phyloP scores from a whole-genome alignment of 2,797 vertebrate species.

The Argya squamiceps region DNA sequence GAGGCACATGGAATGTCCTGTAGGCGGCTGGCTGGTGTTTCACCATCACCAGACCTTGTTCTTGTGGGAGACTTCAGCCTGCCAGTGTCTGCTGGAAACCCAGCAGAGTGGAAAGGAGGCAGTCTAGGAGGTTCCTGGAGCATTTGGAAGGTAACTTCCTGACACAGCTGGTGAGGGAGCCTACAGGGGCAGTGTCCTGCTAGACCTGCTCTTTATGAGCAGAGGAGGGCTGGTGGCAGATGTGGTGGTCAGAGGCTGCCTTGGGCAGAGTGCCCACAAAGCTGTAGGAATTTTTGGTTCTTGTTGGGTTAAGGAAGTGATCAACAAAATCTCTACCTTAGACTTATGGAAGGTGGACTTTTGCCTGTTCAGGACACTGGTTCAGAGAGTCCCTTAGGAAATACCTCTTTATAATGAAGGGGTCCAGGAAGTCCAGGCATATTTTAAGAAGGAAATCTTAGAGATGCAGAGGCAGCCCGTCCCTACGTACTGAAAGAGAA shows the following conservation, averaged over 20 bases:
- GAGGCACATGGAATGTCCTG: background rate
- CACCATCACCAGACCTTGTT: background rate
- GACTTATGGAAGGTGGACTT: background rate
- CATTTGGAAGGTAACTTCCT: background rate
- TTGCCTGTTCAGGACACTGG: background rate
- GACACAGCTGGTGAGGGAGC: background rate
- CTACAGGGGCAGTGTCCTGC: background rate
- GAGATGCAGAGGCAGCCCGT: rapidly evolving
- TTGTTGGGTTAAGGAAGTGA: background rate
- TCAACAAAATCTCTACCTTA: background rate
- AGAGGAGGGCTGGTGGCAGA: background rate
- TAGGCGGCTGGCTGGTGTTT: no score
- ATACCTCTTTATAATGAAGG: background rate
- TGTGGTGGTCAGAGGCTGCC: background rate
- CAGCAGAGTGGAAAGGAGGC: background rate
- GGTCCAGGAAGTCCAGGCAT: background rate
- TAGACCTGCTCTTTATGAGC: background rate
- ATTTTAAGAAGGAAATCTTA: background rate
- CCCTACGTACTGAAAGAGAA: background rate
- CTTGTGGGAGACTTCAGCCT: background rate
- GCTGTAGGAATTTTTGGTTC: rapidly evolving
- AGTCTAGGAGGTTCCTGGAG: background rate
- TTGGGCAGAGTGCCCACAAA: background rate
- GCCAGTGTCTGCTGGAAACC: background rate
- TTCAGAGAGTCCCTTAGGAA: background rate